Evolutionary conservation across 2,797 vertebrate species (phyloP).

Genomic region (Sebastes alutus): DNA sequence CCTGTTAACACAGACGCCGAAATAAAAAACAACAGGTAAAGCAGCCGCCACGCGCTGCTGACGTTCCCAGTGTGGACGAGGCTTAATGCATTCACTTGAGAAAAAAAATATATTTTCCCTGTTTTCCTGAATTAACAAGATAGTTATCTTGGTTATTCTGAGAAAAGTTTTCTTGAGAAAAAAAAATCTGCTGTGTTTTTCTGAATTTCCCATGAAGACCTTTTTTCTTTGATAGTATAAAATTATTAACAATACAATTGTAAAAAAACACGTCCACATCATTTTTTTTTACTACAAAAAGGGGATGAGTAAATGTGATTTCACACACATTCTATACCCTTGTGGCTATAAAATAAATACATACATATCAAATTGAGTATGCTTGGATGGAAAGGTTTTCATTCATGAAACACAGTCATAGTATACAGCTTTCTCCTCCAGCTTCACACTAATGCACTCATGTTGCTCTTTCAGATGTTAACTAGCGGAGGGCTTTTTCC

Average conservation of each 20-base stretch:
- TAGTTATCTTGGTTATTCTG: not conserved
- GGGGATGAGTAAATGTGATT: not conserved
- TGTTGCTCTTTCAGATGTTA: conserved; percentile 60
- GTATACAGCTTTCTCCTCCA: not conserved
- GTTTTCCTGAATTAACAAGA: not conserved
- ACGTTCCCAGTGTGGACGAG: no score
- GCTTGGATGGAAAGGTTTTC: conserved; percentile 1
- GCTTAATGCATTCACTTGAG: not conserved
- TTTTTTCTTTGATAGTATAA: not conserved
- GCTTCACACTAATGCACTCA: conserved; percentile 19
- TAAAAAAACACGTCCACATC: not conserved
- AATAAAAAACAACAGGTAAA: no score
- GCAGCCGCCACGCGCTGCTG: no score
- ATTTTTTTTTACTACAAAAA: not conserved
- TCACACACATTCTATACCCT: not conserved
- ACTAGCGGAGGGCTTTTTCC: conserved; percentile 51
- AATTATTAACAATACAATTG: not conserved
- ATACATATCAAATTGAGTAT: not conserved
- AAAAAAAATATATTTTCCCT: no score
- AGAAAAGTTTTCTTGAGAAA: no score
- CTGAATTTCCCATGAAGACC: not conserved
- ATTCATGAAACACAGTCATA: not conserved
- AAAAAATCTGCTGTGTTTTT: not conserved
- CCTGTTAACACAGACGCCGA: no score
- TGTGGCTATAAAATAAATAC: not conserved